phyloP scores from a whole-genome alignment of 1,140 invertebrate species.

The Lepidurus apus region DNA sequence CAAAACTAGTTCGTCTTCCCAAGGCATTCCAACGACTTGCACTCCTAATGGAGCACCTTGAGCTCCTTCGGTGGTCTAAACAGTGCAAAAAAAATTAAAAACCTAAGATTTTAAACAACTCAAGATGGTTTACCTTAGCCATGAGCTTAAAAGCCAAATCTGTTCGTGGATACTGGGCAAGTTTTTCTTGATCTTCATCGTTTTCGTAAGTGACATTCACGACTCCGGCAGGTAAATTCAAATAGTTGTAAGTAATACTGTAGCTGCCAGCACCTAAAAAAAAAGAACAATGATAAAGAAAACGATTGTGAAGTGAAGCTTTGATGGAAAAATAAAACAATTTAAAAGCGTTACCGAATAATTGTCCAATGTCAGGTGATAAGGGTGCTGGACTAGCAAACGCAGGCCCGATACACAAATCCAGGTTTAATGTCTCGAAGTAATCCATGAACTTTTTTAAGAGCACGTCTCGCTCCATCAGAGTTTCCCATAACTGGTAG shows the following conservation, averaged over 20 bases:
- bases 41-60: conserved; percentile 45
- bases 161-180: conserved; percentile 39
- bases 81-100: conserved; percentile 24
- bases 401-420: conserved; percentile 34
- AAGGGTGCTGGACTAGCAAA: conserved; percentile 33
- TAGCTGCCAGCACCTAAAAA: conserved; percentile 35
- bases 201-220: conserved; percentile 42
- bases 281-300: not conserved
- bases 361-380: conserved; percentile 2
- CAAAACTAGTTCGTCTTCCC: conserved; percentile 44
- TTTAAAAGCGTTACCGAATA: conserved; percentile 29
- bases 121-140: conserved; percentile 35
- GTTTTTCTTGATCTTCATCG: conserved; percentile 40
- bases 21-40: conserved; percentile 45
- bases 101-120: not conserved
- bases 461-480: not conserved
- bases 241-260: conserved; percentile 41
- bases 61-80: conserved; percentile 38
- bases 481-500: conserved; percentile 25
- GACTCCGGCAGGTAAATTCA: conserved; percentile 43
- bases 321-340: not conserved
- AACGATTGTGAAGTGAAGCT: not conserved
- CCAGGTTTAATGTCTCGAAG: conserved; percentile 25
- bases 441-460: conserved; percentile 12
- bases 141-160: conserved; percentile 36